Base-by-base conservation (phyloP, 2,113 vertebrate species). In the Macrotus californicus region DNA sequence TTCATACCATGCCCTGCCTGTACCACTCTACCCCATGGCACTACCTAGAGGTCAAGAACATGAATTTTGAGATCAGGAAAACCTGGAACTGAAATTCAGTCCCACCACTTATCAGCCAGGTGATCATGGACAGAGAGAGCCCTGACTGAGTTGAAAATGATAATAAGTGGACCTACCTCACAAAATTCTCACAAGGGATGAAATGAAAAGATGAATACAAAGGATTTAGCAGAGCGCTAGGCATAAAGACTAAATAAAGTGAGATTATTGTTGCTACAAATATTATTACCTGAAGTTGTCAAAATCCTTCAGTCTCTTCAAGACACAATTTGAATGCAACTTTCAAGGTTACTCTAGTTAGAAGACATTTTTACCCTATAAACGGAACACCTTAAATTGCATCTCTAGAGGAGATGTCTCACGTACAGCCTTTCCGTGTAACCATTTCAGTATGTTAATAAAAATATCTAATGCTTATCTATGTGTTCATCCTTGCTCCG, bases 1-100 rank as follows among this genome's bases (percentile, higher is more conserved):
- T 36, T 48, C n/a, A 10, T 0, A 1, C 6, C 0, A 1, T 3
- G 0, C 19, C 26, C 26, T 15, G 0, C 10, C 21, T 48, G 2
- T 2, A 16, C 31, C 14, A 4, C 24, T 76, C n/a, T 6, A 5
- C 8, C 6, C 10, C 0, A 0, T 4, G 36, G 18, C 54, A 11
- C 31, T 24, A 3, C 16, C 70, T 31, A 54, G 3, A n/a, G 22
- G 24, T 22, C 43, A 41, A 29, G 36, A 66, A n/a, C 31, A 31
- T 34, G n/a, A 39, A 19, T 34, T 41, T 41, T 0, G 21, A 82
- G 9, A 10, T 16, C 46, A 36, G 15, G 11, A 2, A 2, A 24
- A 64, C 24, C n/a, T 48, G 9, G 26, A 77, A 5, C 4, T 70
- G 52, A 73, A 15, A 64, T 31, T 31, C 36, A 43, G 18, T 14